These are phyloP conservation scores for Acipenser oxyrinchus DNA, from an alignment of 2,797 vertebrate species.

Conservation along the genomic window DNA sequence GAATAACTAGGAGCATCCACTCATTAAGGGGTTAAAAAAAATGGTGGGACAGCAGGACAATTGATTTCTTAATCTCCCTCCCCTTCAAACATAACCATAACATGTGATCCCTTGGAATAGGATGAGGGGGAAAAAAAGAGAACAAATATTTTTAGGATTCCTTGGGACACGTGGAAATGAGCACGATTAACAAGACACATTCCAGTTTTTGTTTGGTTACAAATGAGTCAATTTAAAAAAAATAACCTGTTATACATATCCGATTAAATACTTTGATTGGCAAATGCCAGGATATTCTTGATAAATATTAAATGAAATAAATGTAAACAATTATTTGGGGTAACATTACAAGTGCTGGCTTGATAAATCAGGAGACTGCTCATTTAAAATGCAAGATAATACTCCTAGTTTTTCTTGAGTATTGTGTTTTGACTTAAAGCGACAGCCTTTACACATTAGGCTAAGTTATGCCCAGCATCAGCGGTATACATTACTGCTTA, in stretches of 20 bases:
- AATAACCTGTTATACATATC: neutral
- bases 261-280: neutral
- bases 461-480: constrained; percentile 49
- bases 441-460: constrained; percentile 22
- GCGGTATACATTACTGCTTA: constrained; percentile 50
- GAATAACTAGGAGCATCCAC: constrained; percentile 42
- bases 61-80: too few relatives aligned
- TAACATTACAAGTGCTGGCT: constrained; percentile 3
- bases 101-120: too few relatives aligned
- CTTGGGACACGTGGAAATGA: too few relatives aligned
- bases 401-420: constrained; percentile 13
- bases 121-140: too few relatives aligned
- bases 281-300: neutral
- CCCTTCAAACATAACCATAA: too few relatives aligned
- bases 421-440: constrained; percentile 49
- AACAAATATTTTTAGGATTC: too few relatives aligned
- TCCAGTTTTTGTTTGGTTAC: neutral
- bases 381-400: constrained; percentile 5
- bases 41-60: neutral
- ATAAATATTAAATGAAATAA: neutral
- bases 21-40: constrained; percentile 22
- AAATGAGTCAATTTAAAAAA: neutral
- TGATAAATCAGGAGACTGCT: neutral
- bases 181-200: too few relatives aligned
- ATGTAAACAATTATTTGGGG: neutral